Conservation (phyloP, 1,140 invertebrate species). For the Sycophila sp. region DNA sequence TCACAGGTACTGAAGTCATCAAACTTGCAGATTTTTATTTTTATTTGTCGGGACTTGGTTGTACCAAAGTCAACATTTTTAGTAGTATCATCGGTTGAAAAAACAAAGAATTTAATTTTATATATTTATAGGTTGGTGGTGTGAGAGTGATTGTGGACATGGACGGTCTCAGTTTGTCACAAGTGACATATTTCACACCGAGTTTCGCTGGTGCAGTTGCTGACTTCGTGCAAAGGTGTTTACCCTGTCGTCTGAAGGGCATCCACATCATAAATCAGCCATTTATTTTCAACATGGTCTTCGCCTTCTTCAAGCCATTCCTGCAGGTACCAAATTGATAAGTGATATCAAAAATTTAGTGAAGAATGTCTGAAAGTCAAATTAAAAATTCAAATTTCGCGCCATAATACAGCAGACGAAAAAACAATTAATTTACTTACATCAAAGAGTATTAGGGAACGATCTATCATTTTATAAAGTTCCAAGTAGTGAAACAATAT, state of each 20-base stretch:
- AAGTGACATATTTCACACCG: constrained; percentile 78
- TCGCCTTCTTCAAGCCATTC: constrained; percentile 82
- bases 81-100: too few relatives aligned
- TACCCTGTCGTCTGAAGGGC: constrained; percentile 75
- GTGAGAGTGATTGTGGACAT: constrained; percentile 75
- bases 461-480: too few relatives aligned
- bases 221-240: constrained; percentile 76
- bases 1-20: constrained; percentile 67
- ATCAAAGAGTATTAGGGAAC: too few relatives aligned
- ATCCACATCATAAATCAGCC: constrained; percentile 85
- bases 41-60: too few relatives aligned
- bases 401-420: too few relatives aligned
- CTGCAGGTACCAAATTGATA: constrained; percentile 65
- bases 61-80: too few relatives aligned
- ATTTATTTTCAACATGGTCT: constrained; percentile 79
- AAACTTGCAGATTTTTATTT: background rate
- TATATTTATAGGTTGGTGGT: constrained; percentile 64
- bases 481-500: too few relatives aligned
- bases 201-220: constrained; percentile 72
- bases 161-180: constrained; percentile 72
- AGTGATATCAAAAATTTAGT: too few relatives aligned
- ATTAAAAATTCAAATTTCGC: too few relatives aligned
- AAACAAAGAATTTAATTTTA: too few relatives aligned
- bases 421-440: too few relatives aligned
- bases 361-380: too few relatives aligned